phyloP scores from a whole-genome alignment of 2,113 vertebrate genomes.

The Sula dactylatra region DNA sequence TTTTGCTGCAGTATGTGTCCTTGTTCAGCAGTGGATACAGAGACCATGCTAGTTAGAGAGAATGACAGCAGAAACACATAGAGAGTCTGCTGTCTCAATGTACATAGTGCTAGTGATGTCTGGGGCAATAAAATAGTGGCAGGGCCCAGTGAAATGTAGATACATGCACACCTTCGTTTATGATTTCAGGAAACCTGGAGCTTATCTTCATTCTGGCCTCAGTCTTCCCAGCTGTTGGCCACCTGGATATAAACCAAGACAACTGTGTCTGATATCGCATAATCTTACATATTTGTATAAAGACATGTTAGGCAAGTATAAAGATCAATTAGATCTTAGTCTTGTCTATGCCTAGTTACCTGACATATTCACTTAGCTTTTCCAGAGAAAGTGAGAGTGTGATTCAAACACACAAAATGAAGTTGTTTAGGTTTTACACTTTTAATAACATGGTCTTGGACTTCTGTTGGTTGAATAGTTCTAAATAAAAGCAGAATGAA shows the following conservation, averaged over 20 bases:
- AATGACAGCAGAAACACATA: neutral
- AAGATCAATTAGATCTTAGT: neutral
- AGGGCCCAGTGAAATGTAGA: neutral
- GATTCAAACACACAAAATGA: neutral
- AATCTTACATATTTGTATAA: neutral
- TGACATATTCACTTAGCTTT: neutral
- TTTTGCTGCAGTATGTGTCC: neutral
- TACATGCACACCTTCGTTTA: neutral
- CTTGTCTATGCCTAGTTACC: neutral
- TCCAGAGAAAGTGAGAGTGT: neutral
- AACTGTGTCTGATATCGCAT: neutral
- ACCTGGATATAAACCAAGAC: neutral
- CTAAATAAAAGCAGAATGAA: neutral
- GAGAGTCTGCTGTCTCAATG: neutral
- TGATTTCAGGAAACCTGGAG: neutral
- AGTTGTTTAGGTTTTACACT: neutral
- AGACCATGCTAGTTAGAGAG: neutral
- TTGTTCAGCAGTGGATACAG: neutral
- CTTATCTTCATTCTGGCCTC: neutral
- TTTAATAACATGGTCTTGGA: neutral
- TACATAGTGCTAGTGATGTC: neutral
- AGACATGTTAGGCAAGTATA: neutral
- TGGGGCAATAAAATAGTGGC: neutral
- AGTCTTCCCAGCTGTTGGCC: neutral
- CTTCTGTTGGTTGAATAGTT: neutral